Base-by-base conservation (phyloP, 2,888 invertebrate species). In the Xylota sylvarum region DNA sequence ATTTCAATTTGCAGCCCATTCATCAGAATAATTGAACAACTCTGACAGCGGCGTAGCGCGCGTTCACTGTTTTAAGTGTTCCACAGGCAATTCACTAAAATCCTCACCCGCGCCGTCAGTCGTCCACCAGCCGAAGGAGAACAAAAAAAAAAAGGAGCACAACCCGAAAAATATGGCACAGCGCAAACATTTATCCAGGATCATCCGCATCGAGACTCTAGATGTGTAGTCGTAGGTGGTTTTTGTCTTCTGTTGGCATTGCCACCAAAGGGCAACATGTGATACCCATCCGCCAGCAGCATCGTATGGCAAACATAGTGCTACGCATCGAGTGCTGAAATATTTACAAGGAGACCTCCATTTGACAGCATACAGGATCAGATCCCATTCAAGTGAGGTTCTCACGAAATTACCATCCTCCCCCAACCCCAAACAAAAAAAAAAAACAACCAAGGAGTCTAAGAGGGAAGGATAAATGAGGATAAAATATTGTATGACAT, bases 21-120 rank as follows among this genome's bases (percentile, higher is more conserved):
- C 88, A 88, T 89, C 89, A 89, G 89, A 89, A 89, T 89, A 89
- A 89, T 89, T 89, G 89, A 89, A 88, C 89, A 89, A 82, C 82
- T 85, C 87, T 87, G 77, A 86, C 86, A 82, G 81, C 69, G 74
- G 65, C 84, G 52, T 76, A 76, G 70, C 77, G 81, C 73, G 86
- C 77, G 58, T 72, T 81, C 72, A 64, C 72, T 77, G 72, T 86
- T 82, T 86, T 82, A 82, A 86, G 73, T 86, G 86, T 82, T 86
- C 81, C 86, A 73, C 77, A 81, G 86, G 86, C 86, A 86, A 86
- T 86, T 86, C 86, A 77, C 86, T 82, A 56, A 73, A 79, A 46
- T 64, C 23, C 72, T 48, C 69, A 30, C 9, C 64, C 58, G 37
- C 37, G 19, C 14, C 30, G 58, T n/a, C 56, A 5, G 10, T 35